Evolutionary conservation across 2,797 vertebrate species (phyloP).

Genomic region (Melanogrammus aeglefinus): DNA sequence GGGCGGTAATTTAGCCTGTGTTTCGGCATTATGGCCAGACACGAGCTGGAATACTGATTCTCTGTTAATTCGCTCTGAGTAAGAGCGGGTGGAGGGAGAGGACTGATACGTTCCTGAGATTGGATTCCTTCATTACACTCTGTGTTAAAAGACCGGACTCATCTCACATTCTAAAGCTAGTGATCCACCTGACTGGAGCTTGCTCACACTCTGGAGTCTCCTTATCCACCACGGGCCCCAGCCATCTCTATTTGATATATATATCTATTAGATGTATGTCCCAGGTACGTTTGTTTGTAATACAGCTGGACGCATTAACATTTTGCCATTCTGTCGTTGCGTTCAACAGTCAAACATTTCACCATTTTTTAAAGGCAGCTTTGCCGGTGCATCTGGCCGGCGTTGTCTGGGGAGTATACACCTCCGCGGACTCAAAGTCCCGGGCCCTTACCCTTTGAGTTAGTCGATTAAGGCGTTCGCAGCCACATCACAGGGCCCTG

Average conservation of each 20-base stretch:
- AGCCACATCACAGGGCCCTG: neutral
- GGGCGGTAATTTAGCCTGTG: slow-evolving; percentile 52
- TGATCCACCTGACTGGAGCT: neutral
- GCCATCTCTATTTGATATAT: neutral
- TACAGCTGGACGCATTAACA: neutral
- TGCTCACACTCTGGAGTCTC: neutral
- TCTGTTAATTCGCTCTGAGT: slow-evolving; percentile 34
- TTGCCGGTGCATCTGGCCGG: neutral
- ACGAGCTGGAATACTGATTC: slow-evolving; percentile 60
- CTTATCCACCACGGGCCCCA: neutral
- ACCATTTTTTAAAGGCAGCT: neutral
- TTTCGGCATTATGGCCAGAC: slow-evolving; percentile 31
- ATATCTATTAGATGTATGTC: neutral
- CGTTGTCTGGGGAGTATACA: too few species aligned
- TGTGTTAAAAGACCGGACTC: neutral
- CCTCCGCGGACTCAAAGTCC: too few species aligned
- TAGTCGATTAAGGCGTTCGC: slow-evolving; percentile 12
- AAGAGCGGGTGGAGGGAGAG: slow-evolving; percentile 5
- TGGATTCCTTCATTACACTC: slow-evolving; percentile 37
- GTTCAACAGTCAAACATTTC: neutral
- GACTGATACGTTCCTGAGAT: slow-evolving; percentile 11
- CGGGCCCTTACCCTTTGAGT: neutral
- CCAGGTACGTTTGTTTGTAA: neutral
- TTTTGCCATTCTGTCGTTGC: neutral
- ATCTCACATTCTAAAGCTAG: neutral